A percentile compares a stretch with the other conserved stretches of the same genome.
phyloP scores from a whole-genome alignment of 2,888 invertebrate genomes.

The Agriotes lineatus region DNA sequence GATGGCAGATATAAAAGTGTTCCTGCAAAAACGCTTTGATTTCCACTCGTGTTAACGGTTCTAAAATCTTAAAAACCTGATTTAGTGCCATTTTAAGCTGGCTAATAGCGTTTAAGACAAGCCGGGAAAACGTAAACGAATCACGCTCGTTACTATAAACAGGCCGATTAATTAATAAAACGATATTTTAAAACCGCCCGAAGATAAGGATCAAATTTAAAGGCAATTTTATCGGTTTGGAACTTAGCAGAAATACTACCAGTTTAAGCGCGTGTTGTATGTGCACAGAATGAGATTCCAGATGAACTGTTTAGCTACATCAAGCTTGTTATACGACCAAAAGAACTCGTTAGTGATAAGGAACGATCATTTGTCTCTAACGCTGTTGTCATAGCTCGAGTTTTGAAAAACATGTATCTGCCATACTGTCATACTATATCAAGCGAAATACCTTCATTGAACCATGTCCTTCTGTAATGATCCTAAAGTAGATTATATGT shows the following conservation, averaged over 20 bases:
- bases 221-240: too few species aligned
- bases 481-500: too few species aligned
- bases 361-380: conserved; percentile 11
- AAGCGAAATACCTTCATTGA: conserved; percentile 16
- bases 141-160: neutral
- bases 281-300: neutral
- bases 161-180: too few species aligned
- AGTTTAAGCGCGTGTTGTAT: too few species aligned
- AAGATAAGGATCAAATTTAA: too few species aligned
- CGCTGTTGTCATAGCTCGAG: conserved; percentile 16
- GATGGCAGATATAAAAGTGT: conserved; percentile 8
- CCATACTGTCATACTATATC: conserved; percentile 16
- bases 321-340: neutral
- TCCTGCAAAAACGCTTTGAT: neutral
- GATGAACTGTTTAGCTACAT: neutral
- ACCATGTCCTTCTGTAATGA: conserved; percentile 7
- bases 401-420: conserved; percentile 15
- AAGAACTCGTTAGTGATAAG: conserved; percentile 18
- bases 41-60: conserved; percentile 7
- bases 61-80: conserved; percentile 16
- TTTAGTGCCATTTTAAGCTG: neutral
- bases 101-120: neutral
- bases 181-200: too few species aligned
- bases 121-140: neutral
- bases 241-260: too few species aligned